Evolutionary conservation across 2,888 invertebrate genomes (phyloP).

Genomic region (Hyles lineata): DNA sequence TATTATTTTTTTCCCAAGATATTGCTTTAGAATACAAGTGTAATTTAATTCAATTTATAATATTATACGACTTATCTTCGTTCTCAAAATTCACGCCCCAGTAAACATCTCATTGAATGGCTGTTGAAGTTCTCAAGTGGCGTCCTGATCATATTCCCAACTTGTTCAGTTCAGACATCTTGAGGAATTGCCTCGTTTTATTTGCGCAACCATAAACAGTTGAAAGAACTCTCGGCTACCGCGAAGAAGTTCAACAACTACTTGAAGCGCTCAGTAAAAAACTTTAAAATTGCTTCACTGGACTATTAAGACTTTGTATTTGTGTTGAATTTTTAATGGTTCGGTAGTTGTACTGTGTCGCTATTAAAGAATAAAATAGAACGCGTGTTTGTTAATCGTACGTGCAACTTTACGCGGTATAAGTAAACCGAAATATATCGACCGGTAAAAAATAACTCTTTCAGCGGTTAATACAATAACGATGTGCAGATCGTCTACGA

Average conservation of each 20-base stretch:
- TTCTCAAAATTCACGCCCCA: too few relatives aligned
- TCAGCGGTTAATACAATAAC: too few relatives aligned
- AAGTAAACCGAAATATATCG: too few relatives aligned
- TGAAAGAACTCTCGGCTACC: background rate
- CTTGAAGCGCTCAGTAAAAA: constrained; percentile 26
- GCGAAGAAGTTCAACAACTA: constrained; percentile 19
- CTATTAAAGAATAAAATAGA: background rate
- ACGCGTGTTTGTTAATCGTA: too few relatives aligned
- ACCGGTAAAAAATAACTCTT: too few relatives aligned
- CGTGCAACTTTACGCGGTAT: too few relatives aligned
- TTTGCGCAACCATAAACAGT: background rate
- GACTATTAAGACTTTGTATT: background rate
- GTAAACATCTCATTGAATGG: background rate
- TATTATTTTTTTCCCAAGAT: too few relatives aligned
- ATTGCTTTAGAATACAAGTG: too few relatives aligned
- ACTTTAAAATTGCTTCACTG: constrained; percentile 31
- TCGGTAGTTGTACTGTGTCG: background rate
- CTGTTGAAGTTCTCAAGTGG: background rate
- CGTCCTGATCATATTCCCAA: background rate
- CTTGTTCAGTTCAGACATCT: background rate
- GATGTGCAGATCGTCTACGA: too few relatives aligned
- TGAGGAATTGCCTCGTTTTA: background rate
- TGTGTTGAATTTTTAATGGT: background rate
- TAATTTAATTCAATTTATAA: too few relatives aligned
- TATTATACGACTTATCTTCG: too few relatives aligned